Conservation (phyloP, 2,888 invertebrate genomes). For the Drosophila pseudotalamancana region DNA sequence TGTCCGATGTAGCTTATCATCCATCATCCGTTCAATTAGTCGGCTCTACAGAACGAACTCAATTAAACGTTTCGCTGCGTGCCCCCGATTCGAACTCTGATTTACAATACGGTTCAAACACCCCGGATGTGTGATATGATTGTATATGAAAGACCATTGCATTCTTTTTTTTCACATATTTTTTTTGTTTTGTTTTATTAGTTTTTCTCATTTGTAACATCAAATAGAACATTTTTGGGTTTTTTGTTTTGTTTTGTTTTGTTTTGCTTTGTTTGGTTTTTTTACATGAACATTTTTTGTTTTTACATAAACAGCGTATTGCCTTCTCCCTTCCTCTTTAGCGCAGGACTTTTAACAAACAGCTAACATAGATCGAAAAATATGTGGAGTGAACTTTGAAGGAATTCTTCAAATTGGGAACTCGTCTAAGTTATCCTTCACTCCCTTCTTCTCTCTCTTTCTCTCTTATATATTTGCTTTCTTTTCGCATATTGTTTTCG, state of each 20-base stretch:
- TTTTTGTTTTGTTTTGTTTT: conserved; percentile 12
- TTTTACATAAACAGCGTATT: conserved; percentile 22
- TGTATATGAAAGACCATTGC: neutral
- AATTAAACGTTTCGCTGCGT: conserved; percentile 21
- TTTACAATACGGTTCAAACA: conserved; percentile 19
- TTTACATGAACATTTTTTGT: conserved; percentile 25
- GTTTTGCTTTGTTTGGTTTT: too few species aligned
- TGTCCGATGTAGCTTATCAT: conserved; percentile 28
- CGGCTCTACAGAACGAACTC: conserved; percentile 8
- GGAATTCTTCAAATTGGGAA: conserved; percentile 4
- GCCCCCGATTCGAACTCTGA: neutral
- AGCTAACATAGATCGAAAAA: conserved; percentile 74
- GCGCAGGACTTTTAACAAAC: conserved; percentile 60
- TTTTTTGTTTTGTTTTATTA: conserved; percentile 42
- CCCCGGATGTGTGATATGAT: neutral
- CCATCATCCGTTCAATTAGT: conserved; percentile 21
- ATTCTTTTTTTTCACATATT: conserved; percentile 26
- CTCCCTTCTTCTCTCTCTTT: conserved; percentile 6
- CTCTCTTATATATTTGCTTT: conserved; percentile 1
- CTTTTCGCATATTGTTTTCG: conserved; percentile 15
- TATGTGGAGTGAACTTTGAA: conserved; percentile 54
- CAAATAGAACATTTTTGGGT: conserved; percentile 74
- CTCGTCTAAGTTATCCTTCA: conserved; percentile 7
- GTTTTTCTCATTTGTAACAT: conserved; percentile 75
- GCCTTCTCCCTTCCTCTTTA: conserved; percentile 14